Evolutionary conservation across 1,140 invertebrate species (phyloP).

Genomic region (Drosophila pseudoananassae): DNA sequence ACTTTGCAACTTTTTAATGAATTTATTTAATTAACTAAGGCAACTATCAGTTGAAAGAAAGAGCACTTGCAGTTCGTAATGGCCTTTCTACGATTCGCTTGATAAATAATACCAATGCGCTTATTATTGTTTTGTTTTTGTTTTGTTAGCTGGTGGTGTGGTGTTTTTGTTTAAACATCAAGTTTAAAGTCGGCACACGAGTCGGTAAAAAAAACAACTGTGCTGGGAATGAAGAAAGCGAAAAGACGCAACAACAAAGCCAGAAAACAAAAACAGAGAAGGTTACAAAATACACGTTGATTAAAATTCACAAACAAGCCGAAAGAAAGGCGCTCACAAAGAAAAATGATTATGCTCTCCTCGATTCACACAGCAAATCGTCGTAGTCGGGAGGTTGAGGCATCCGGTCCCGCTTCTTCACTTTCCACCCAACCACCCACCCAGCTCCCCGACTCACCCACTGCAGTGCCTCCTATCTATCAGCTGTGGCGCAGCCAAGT

Average conservation of each 20-base stretch:
- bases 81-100: slow-evolving; percentile 29
- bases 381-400: slow-evolving; percentile 7
- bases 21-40: too few species aligned
- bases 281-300: slow-evolving; percentile 70
- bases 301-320: slow-evolving; percentile 56
- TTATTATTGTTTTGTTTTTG: slow-evolving; percentile 35
- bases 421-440: background rate
- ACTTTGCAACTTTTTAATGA: too few species aligned
- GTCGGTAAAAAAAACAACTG: background rate
- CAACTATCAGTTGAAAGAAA: background rate
- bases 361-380: slow-evolving; percentile 28
- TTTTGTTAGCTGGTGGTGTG: slow-evolving; percentile 10
- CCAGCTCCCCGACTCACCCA: too few species aligned
- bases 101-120: slow-evolving; percentile 32
- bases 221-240: slow-evolving; percentile 50
- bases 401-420: too few species aligned
- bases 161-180: slow-evolving; percentile 43
- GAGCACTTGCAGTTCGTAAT: background rate
- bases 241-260: slow-evolving; percentile 46
- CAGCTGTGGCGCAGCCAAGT: slow-evolving; percentile 56
- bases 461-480: background rate
- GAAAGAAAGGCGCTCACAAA: slow-evolving; percentile 41
- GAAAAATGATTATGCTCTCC: slow-evolving; percentile 46
- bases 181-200: slow-evolving; percentile 8
- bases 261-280: slow-evolving; percentile 21